A percentile compares a stretch with the other conserved stretches of the same genome.
Conservation (phyloP, 2,113 vertebrate species). For the Hippocampus barbouri region DNA sequence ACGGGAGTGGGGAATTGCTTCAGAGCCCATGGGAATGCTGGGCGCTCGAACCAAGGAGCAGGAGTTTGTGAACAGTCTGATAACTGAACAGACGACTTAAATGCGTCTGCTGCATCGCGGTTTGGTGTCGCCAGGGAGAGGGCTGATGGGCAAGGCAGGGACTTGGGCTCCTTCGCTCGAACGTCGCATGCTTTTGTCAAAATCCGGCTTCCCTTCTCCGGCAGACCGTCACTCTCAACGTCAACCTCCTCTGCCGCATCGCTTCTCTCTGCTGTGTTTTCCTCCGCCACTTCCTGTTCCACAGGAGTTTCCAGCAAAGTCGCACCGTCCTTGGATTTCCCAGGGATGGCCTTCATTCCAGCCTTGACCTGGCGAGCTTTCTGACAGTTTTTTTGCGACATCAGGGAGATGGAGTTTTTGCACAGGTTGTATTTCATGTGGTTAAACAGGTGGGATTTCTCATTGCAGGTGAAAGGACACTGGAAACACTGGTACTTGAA, state of each 20-base stretch:
- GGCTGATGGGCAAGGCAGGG: conserved; percentile 73
- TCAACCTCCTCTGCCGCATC: conserved; percentile 46
- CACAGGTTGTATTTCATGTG: conserved; percentile 99
- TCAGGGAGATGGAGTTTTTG: conserved; percentile 92
- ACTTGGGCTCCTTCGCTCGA: conserved; percentile 29
- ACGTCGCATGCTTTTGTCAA: conserved; percentile 12
- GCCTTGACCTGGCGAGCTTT: conserved; percentile 58
- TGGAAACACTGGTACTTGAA: conserved; percentile 99
- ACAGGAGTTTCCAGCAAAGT: conserved; percentile 22
- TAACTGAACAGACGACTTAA: conserved; percentile 56
- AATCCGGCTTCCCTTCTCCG: conserved; percentile 22
- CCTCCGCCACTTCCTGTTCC: conserved; percentile 27
- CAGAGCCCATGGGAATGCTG: conserved; percentile 72
- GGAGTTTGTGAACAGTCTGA: conserved; percentile 54
- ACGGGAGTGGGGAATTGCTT: neutral
- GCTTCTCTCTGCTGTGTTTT: conserved; percentile 14
- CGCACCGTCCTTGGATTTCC: conserved; percentile 35
- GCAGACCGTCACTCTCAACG: conserved; percentile 38
- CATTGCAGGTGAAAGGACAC: conserved; percentile 97
- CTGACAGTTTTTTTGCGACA: conserved; percentile 82
- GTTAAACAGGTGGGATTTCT: conserved; percentile 98
- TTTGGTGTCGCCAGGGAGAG: conserved; percentile 74
- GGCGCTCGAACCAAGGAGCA: conserved; percentile 73
- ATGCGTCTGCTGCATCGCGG: conserved; percentile 47
- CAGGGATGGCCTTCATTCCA: conserved; percentile 12